A percentile compares a stretch with the other conserved stretches of the same genome.
Conservation (phyloP, 2,888 invertebrate species). For the Agonopterix alstromeriana region DNA sequence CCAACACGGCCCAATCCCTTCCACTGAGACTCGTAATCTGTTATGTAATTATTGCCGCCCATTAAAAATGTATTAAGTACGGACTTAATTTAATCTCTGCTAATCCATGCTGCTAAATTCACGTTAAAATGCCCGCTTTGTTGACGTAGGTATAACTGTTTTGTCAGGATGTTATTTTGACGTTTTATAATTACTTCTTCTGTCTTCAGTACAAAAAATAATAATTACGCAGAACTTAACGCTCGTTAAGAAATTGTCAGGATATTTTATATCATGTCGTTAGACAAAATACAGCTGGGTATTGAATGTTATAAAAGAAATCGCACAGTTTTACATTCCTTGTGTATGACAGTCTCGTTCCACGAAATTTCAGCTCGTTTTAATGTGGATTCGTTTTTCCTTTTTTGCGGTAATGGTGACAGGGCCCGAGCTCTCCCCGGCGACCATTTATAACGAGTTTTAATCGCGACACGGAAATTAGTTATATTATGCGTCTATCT, state of each 20-base stretch:
- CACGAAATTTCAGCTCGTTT: conserved; percentile 40
- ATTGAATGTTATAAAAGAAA: background rate
- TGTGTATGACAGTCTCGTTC: conserved; percentile 19
- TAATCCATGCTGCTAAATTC: background rate
- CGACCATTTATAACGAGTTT: conserved; percentile 56
- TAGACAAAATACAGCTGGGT: background rate
- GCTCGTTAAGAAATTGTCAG: too few relatives aligned
- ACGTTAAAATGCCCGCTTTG: too few relatives aligned
- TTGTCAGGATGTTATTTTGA: too few relatives aligned
- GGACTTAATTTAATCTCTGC: conserved; percentile 3
- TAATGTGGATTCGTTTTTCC: conserved; percentile 40
- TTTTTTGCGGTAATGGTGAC: conserved; percentile 55
- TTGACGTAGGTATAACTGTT: too few relatives aligned
- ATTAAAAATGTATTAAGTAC: conserved; percentile 50
- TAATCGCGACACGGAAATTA: conserved; percentile 58
- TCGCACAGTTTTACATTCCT: background rate
- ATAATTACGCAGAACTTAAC: too few relatives aligned
- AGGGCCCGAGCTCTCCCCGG: conserved; percentile 33
- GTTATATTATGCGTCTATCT: conserved; percentile 46
- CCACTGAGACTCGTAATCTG: conserved; percentile 48
- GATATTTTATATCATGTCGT: too few relatives aligned
- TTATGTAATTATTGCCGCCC: conserved; percentile 51
- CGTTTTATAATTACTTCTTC: too few relatives aligned
- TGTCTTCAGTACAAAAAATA: too few relatives aligned
- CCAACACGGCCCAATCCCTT: conserved; percentile 18